phyloP scores from a whole-genome alignment of 2,797 vertebrate genomes.

The Eupleurogrammus muticus region DNA sequence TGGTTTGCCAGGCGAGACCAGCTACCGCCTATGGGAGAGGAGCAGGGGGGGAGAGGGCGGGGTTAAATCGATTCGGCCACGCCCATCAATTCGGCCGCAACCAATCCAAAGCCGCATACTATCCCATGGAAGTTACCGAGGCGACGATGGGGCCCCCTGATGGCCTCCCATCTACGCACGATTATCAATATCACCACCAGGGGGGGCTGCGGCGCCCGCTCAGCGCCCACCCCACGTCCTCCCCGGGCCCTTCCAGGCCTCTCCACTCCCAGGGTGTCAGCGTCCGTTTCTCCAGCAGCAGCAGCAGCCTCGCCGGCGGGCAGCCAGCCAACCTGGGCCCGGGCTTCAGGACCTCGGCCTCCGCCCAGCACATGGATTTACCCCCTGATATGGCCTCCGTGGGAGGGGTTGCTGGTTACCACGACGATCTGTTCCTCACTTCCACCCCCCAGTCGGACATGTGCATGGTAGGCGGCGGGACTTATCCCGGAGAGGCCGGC shows the following conservation, averaged over 20 bases:
- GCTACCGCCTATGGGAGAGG: slow-evolving; percentile 86
- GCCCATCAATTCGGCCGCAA: slow-evolving; percentile 92
- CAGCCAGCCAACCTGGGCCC: slow-evolving; percentile 83
- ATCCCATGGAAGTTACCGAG: slow-evolving; percentile 85
- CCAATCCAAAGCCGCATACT: slow-evolving; percentile 93
- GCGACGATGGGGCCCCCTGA: slow-evolving; percentile 86
- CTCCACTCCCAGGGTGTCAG: slow-evolving; percentile 92
- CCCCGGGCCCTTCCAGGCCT: slow-evolving; percentile 85
- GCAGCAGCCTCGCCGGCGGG: slow-evolving; percentile 88
- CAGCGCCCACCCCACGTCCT: slow-evolving; percentile 87
- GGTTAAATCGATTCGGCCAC: slow-evolving; percentile 86
- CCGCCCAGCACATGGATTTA: slow-evolving; percentile 93
- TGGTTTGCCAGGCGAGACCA: slow-evolving; percentile 78
- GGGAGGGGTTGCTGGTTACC: slow-evolving; percentile 81
- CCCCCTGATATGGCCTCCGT: slow-evolving; percentile 89
- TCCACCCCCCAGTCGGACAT: slow-evolving; percentile 88
- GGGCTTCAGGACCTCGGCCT: slow-evolving; percentile 90
- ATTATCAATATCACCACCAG: slow-evolving; percentile 66
- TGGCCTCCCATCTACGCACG: slow-evolving; percentile 73
- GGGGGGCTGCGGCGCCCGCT: slow-evolving; percentile 88
- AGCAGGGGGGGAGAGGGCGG: slow-evolving; percentile 63
- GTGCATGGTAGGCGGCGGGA: slow-evolving; percentile 77
- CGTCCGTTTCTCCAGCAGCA: slow-evolving; percentile 91
- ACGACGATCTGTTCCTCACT: slow-evolving; percentile 90
- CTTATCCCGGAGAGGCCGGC: slow-evolving; percentile 92